Conservation (phyloP, 2,888 invertebrate genomes). For the Melanargia galathea region DNA sequence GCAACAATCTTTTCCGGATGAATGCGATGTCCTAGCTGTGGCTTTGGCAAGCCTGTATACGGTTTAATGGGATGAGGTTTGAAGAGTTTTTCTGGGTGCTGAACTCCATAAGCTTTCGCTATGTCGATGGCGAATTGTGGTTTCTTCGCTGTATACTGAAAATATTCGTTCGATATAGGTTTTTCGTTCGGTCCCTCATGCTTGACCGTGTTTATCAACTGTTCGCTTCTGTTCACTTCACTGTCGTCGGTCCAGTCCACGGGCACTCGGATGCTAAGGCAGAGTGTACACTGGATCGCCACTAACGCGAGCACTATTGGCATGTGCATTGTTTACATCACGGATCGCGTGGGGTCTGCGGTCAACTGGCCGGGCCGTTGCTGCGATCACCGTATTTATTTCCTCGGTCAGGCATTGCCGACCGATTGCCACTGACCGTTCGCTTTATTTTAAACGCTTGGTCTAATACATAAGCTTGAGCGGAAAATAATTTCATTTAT, state of each 20-base stretch:
- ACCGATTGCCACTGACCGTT: constrained; percentile 68
- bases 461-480: constrained; percentile 46
- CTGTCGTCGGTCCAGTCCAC: constrained; percentile 61
- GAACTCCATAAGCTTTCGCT: constrained; percentile 68
- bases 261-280: constrained; percentile 68
- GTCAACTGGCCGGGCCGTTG: constrained; percentile 71
- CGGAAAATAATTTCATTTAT: constrained; percentile 33
- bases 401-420: constrained; percentile 75
- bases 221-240: constrained; percentile 59
- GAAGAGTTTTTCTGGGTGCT: constrained; percentile 63
- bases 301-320: constrained; percentile 53
- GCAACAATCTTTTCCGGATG: constrained; percentile 50
- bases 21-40: constrained; percentile 64
- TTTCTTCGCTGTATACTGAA: constrained; percentile 69
- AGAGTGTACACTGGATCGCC: constrained; percentile 64
- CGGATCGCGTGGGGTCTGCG: constrained; percentile 62
- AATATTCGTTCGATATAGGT: constrained; percentile 62
- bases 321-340: constrained; percentile 74
- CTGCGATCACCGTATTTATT: constrained; percentile 72
- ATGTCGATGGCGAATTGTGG: constrained; percentile 70
- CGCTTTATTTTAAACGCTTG: constrained; percentile 58
- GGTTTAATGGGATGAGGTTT: constrained; percentile 64
- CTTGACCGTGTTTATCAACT: constrained; percentile 48
- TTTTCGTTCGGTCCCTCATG: constrained; percentile 40
- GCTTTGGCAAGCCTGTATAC: constrained; percentile 55